Base-by-base conservation (phyloP, 2,797 vertebrate species). In the Stomatorhinus walkeri region DNA sequence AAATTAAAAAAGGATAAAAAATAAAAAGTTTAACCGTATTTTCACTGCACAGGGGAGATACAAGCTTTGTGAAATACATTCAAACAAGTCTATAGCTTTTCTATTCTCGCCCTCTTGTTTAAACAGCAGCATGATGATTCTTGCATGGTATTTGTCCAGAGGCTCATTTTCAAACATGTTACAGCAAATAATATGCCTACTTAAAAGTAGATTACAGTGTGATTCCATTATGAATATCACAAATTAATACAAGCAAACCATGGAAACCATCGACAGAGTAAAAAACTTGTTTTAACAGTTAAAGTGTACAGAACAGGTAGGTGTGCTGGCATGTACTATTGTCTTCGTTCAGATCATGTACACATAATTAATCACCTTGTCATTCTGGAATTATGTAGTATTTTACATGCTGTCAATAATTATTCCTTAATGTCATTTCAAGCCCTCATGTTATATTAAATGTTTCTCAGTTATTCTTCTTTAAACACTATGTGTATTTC, bases 121-220 rank as follows among this genome's bases (percentile, higher is more conserved):
- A 79, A 79, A 46, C 76, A 46, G 32, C 9, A 79, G 76, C 76
- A 79, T 79, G 76, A 79, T 43, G 40, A 46, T 79, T 40, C 76
- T 46, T 79, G 76, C 40, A 46, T 46, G 76, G 76, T 79, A 79
- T 79, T 79, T 79, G 76, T 79, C 76, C n/a, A 79, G 36, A 40
- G 76, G 76, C 36, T 46, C 36, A 43, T 79, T 79, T 46, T 79
- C 16, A 46, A 16, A 46, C 76, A 79, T 46, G 76, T 79, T 79
- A 79, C 40, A 46, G 76, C 76, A 79, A 79, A 79, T 79, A 43
- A 19, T 46, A 79, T 79, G 76, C 40, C 7, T n/a, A 46, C 40
- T 46, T 46, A 19, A 43, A 40, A 79, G 76, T 40, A 79, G 40
- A 79, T 43, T 40, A 79, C 76, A 46, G 32, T 46, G 40, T 40